Evolutionary conservation across 2,888 invertebrate species (phyloP), one percentile per base, ranked within the genome.

Genomic region (Strigamia crassipes): DNA sequence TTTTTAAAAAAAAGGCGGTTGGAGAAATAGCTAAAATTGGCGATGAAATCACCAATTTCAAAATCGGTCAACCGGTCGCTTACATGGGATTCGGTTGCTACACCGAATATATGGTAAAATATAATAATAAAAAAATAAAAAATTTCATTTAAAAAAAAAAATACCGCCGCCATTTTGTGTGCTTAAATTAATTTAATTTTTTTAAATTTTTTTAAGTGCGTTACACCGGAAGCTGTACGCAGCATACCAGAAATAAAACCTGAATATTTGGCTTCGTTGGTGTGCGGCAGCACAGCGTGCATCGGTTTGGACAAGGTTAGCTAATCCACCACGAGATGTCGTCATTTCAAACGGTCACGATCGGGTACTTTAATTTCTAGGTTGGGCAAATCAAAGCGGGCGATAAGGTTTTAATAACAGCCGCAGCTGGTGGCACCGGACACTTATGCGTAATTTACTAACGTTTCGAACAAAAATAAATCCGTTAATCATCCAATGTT

Each of bases 301-400:
- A 85, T 87, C 42, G 85, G 86, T n/a, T 82, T 87, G 10, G 88
- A 88, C 82, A 87, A 87, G 85, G 87, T 87, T 80, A 79, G 21
- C 15, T 46, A 46, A 46, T 10, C 6, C 42, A 12, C 42, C 12
- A 46, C 4, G 3, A 12, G 42, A 15, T 46, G 42, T 13, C 15
- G 34, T 6, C 4, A 34, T 34, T 34, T 34, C 6, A 34, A 34
- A 34, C 34, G 34, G 6, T 5, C 34, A 34, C 34, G 4, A 34
- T 5, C 6, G 34, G 3, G 34, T 5, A 34, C 34, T 34, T 34
- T 3, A 34, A 34, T 6, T 46, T 46, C 42, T 46, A 46, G 42
- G 42, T 10, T 46, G 42, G 42, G 10, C 5, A 46, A 12, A 46
- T 46, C 42, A 46, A 46, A 15, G 15, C 12, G 15, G 42, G 42